These are phyloP conservation scores for Barbus barbus DNA, from an alignment of 2,113 vertebrate species.

Conservation along the genomic window DNA sequence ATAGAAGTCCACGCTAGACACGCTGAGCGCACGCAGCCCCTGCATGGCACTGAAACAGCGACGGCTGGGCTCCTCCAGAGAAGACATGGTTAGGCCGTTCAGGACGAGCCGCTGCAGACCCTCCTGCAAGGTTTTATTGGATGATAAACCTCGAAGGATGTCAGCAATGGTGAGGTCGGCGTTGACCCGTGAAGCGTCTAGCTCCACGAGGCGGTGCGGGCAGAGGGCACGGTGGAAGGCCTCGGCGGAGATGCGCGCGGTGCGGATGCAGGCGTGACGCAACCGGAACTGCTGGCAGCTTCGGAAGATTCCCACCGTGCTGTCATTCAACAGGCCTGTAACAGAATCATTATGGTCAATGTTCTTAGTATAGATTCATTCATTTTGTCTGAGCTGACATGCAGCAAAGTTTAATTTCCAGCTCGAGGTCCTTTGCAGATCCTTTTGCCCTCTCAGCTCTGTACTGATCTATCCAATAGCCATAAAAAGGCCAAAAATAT, in stretches of 20 bases:
- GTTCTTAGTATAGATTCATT: too few species aligned
- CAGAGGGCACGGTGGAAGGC: constrained; percentile 93
- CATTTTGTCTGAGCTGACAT: too few species aligned
- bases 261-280: constrained; percentile 92
- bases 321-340: constrained; percentile 91
- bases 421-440: too few species aligned
- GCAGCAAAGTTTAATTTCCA: too few species aligned
- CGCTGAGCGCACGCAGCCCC: constrained; percentile 88
- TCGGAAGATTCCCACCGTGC: constrained; percentile 93
- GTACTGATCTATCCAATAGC: too few species aligned
- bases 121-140: constrained; percentile 90
- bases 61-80: constrained; percentile 88
- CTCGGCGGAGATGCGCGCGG: constrained; percentile 94
- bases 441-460: too few species aligned
- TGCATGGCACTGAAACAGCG: constrained; percentile 87
- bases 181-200: constrained; percentile 93
- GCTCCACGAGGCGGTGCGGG: constrained; percentile 91
- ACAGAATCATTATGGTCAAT: too few species aligned
- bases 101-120: constrained; percentile 92
- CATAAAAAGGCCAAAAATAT: too few species aligned
- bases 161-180: constrained; percentile 98
- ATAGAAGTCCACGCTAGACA: constrained; percentile 96
- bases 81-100: constrained; percentile 93
- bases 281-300: constrained; percentile 88
- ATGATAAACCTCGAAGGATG: constrained; percentile 90